phyloP scores from a whole-genome alignment of 2,113 vertebrate genomes.

The Crotalus tigris region DNA sequence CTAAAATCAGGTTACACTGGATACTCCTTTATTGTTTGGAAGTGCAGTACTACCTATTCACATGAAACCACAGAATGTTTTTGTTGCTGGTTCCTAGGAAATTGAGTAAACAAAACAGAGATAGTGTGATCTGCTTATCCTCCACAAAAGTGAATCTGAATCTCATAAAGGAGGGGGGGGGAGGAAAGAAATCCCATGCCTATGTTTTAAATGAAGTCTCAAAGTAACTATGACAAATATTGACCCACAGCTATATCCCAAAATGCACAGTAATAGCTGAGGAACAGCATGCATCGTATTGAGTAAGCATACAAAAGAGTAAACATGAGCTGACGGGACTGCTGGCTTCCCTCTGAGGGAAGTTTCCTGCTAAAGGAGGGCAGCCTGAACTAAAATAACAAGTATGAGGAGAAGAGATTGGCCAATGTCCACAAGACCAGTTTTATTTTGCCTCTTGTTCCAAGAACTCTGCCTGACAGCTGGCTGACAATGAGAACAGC shows the following conservation, averaged over 20 bases:
- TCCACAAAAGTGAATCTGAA: not conserved
- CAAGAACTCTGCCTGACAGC: not conserved
- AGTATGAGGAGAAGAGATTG: conserved; percentile 36
- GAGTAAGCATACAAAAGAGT: not conserved
- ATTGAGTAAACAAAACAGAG: conserved; percentile 9
- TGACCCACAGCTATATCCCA: not conserved
- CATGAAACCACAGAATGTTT: not conserved
- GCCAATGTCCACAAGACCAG: conserved; percentile 14
- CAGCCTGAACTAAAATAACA: conserved; percentile 35
- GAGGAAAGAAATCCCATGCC: not conserved
- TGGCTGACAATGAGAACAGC: conserved; percentile 6
- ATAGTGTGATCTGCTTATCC: not conserved
- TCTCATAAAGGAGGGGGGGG: not conserved
- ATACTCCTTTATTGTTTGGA: not conserved
- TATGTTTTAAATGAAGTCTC: not conserved
- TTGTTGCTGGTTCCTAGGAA: not conserved
- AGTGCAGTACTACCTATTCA: not conserved
- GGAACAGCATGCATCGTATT: not conserved
- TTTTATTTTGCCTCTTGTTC: conserved; percentile 32
- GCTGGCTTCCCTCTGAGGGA: conserved; percentile 13
- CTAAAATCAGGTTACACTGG: not conserved
- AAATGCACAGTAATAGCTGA: fast-evolving
- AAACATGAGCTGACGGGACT: not conserved
- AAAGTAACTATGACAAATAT: not conserved
- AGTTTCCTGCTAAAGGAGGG: conserved; percentile 38